Conservation (phyloP, 2,113 vertebrate species). For the Brachyhypopomus occidentalis region DNA sequence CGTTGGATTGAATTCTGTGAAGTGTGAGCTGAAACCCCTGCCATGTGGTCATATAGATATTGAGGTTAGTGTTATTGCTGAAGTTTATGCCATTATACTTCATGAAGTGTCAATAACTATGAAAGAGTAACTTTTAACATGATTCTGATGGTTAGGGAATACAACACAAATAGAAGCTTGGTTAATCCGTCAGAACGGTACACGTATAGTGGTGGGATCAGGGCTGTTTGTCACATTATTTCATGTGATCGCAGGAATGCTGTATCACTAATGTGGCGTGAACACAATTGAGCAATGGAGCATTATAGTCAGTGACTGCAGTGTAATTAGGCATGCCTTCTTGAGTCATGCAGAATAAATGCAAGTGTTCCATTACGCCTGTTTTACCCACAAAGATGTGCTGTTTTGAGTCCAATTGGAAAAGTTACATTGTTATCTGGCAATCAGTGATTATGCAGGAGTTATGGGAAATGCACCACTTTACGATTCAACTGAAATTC, state of each 20-base stretch:
- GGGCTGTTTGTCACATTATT: conserved; percentile 11
- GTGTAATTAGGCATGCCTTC: conserved; percentile 21
- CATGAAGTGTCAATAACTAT: background rate
- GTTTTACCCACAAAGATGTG: background rate
- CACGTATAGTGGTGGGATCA: background rate
- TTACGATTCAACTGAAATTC: background rate
- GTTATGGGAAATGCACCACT: too few species aligned
- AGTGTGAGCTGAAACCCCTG: background rate
- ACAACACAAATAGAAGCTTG: background rate
- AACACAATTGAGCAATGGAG: conserved; percentile 13
- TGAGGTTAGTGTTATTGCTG: background rate
- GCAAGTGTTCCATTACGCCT: conserved; percentile 1
- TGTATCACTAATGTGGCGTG: conserved; percentile 7
- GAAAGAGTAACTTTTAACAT: background rate
- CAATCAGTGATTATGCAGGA: background rate
- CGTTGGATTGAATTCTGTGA: background rate
- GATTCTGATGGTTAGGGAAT: background rate
- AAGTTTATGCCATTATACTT: background rate
- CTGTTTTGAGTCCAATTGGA: background rate
- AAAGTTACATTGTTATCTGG: background rate
- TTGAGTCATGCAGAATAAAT: conserved; percentile 19
- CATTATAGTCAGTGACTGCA: background rate
- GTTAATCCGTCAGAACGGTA: background rate
- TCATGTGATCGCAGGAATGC: conserved; percentile 39
- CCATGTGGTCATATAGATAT: background rate